A percentile compares a stretch with the other conserved stretches of the same genome.
Evolutionary conservation across 2,113 vertebrate species (phyloP).

Genomic region (Centropus unirufus): DNA sequence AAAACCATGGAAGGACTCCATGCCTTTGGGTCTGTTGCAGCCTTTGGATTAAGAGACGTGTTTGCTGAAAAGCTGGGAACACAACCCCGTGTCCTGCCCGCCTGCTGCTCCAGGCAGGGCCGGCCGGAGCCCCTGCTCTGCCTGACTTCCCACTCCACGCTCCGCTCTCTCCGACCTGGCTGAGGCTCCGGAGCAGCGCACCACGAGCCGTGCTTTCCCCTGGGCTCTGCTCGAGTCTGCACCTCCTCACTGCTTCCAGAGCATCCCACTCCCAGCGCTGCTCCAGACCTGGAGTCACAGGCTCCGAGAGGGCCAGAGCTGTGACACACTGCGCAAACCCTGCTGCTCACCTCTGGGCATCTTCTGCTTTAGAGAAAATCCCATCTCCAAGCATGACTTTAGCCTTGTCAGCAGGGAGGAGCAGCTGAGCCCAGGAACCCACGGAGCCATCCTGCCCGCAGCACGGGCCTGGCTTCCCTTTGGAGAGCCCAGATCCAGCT

Average conservation of each 20-base stretch:
- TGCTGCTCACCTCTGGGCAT: background rate
- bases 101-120: background rate
- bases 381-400: too few species aligned
- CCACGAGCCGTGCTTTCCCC: background rate
- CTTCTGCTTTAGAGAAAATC: background rate
- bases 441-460: background rate
- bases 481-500: too few species aligned
- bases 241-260: too few species aligned
- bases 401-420: background rate
- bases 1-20: background rate
- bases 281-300: too few species aligned
- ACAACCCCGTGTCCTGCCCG: rapidly evolving
- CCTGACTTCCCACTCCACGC: too few species aligned
- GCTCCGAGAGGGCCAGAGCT: background rate
- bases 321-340: background rate
- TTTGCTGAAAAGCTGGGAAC: background rate
- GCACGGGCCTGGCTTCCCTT: too few species aligned
- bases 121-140: too few species aligned
- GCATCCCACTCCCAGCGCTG: too few species aligned
- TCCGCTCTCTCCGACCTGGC: too few species aligned
- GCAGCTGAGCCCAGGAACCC: background rate
- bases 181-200: too few species aligned
- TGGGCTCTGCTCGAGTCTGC: too few species aligned
- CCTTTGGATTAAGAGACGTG: background rate
- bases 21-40: too few species aligned